Percentiles rank a stretch among this genome's conserved stretches.
Evolutionary conservation across 2,888 invertebrate species (phyloP).

Genomic region (Bedellia somnulentella): DNA sequence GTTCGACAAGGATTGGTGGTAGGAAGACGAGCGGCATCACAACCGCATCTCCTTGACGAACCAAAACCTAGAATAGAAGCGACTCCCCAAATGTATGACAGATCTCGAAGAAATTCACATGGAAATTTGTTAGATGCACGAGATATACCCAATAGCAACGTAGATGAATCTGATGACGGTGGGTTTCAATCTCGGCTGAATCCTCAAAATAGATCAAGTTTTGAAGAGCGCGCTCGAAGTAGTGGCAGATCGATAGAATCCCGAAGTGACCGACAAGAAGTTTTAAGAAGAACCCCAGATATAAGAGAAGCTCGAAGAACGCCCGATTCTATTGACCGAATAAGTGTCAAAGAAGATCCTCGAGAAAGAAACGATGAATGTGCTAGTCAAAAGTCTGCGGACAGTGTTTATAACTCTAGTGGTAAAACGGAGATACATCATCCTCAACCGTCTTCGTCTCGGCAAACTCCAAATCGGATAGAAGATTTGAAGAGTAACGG

Average conservation of each 20-base stretch:
- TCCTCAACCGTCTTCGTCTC: slow-evolving; percentile 51
- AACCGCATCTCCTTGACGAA: slow-evolving; percentile 66
- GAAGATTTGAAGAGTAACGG: slow-evolving; percentile 49
- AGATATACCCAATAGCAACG: slow-evolving; percentile 31
- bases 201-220: slow-evolving; percentile 37
- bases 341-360: slow-evolving; percentile 29
- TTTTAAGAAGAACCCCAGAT: slow-evolving; percentile 42
- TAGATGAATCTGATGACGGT: slow-evolving; percentile 64
- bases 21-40: slow-evolving; percentile 64
- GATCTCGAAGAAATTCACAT: slow-evolving; percentile 59
- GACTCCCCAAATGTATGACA: slow-evolving; percentile 34
- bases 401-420: slow-evolving; percentile 63
- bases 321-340: slow-evolving; percentile 34
- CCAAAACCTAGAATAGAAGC: slow-evolving; percentile 36
- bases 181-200: slow-evolving; percentile 56
- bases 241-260: slow-evolving; percentile 45
- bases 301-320: slow-evolving; percentile 11
- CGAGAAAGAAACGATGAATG: slow-evolving; percentile 38
- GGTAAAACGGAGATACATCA: slow-evolving; percentile 37
- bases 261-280: slow-evolving; percentile 20
- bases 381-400: slow-evolving; percentile 50
- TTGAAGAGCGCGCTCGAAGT: slow-evolving; percentile 45
- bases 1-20: slow-evolving; percentile 57
- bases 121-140: slow-evolving; percentile 60
- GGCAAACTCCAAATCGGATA: slow-evolving; percentile 45